Evolutionary conservation across 1,140 invertebrate genomes (phyloP).

Genomic region (Drosophila simulans): DNA sequence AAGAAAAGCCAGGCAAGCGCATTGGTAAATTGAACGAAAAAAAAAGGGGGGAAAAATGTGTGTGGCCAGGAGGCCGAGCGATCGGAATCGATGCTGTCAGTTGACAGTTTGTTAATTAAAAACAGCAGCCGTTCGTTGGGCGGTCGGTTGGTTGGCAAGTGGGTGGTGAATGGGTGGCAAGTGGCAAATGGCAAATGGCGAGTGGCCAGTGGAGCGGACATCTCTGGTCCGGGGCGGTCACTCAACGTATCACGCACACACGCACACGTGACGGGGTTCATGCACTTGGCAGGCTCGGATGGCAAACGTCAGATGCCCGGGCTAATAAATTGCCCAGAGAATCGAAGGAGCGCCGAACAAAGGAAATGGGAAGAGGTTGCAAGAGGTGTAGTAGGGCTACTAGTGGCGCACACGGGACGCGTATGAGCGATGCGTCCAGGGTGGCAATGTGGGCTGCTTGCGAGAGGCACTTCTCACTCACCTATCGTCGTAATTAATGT

Average conservation of each 20-base stretch:
- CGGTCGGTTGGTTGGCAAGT: neutral
- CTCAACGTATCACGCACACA: constrained; percentile 71
- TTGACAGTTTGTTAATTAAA: constrained; percentile 83
- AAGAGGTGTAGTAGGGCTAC: neutral
- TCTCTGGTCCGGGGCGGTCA: constrained; percentile 47
- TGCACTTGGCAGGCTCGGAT: constrained; percentile 64
- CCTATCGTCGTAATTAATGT: constrained; percentile 98
- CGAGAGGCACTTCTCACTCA: constrained; percentile 85
- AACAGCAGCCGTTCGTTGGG: constrained; percentile 53
- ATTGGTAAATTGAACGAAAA: constrained; percentile 32
- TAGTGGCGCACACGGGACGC: too few species aligned
- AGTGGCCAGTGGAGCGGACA: constrained; percentile 8
- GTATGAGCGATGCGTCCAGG: too few species aligned
- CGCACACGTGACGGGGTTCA: constrained; percentile 14
- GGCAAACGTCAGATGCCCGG: constrained; percentile 60
- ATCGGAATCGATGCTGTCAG: constrained; percentile 55
- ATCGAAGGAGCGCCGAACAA: constrained; percentile 29
- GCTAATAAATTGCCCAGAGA: constrained; percentile 74
- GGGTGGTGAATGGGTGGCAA: constrained; percentile 1
- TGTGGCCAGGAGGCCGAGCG: neutral
- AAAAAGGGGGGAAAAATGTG: constrained; percentile 22
- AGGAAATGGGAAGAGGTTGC: constrained; percentile 1
- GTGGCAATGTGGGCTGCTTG: too few species aligned
- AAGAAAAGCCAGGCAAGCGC: neutral
- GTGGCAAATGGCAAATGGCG: too few species aligned